Evolutionary conservation across 2,797 vertebrate species (phyloP), one percentile per base, ranked within the genome.

Genomic region (Coreius guichenoti): DNA sequence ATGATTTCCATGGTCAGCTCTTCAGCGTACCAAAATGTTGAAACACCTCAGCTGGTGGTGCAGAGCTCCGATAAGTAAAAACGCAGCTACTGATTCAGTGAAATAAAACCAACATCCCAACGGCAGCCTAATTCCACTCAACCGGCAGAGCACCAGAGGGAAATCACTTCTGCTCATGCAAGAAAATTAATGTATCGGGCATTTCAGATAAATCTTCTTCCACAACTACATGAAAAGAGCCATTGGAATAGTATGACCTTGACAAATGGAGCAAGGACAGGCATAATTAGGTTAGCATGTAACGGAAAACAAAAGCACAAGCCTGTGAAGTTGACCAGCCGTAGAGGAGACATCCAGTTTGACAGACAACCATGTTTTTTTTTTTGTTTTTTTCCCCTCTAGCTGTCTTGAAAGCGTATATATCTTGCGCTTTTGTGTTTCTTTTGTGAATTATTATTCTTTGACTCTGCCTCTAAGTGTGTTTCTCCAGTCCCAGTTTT

Each of bases 201-300:
- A 14, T 67, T 69, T 65, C 68, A 81, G 68, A 83, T 51, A 78
- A 80, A 86, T 49, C 47, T 17, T 63, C 65, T 70, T 81, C 43
- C 36, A 45, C 63, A 61, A 73, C 73, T 80, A 76, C 16, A 73
- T 85, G 63, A 81, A 85, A 69, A 81, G 19, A n/a, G 74, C n/a
- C 49, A 39, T 31, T 5, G 21, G 65, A 79, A n/a, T 68, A 29
- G n/a, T 31, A 76, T 12, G 61, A 77, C 16, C 43, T 33, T 74
- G 9, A 70, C 39, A 67, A 82, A 49, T 76, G 33, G 21, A 67
- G 77, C 80, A 67, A 83, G 86, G 76, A 81, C 80, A 76, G 31
- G 82, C 80, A 81, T 89, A 88, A 87, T 89, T 89, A 88, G 43
- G 65, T 81, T 83, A 23, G 61, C 19, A 73, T 88, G 51, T 80